Evolutionary conservation across 2,113 vertebrate species (phyloP), one percentile per base, ranked within the genome.

Genomic region (Forbesichthys agassizii): DNA sequence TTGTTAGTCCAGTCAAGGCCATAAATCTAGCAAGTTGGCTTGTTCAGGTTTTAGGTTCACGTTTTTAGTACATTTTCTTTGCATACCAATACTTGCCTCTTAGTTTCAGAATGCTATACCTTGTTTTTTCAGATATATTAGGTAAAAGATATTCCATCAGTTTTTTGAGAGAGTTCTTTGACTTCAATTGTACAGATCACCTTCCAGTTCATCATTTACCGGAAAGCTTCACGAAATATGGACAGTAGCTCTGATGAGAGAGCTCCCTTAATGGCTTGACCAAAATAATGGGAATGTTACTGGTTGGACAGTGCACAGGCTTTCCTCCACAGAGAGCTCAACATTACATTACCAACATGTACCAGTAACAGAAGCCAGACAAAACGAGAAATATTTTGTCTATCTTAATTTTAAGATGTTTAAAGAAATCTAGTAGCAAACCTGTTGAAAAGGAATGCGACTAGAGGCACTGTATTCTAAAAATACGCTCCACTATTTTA

Each of bases 131-230:
- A 12, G 48, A 10, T 49, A 9, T 12, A 12, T 49, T 20, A 20
- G 20, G 11, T 3, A 51, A 11, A 8, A 11, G 0, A 5, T 64
- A 1, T 55, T 7, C 3, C 14, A 12, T 11, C 36, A 14, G 18
- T 5, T 16, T 54, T 64, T 20, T 47, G 49, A 33, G 11, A 16
- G 1, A 16, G 33, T 74, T 84, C 85, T 84, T 91, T 87, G 71
- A 92, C 73, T 0, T 13, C 2, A 36, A 7, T 13, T 27, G 3
- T 56, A 80, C 88, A 94, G 93, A 94, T 94, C 48, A 88, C 90
- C 8, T 0, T 90, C 12, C 93, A 94, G 88, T 94, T 93, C 65
- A 0, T 93, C 0, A 83, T 82, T 0, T 94, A 94, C 74, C 86
- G 84, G 5, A 86, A 79, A 3, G 1, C 78, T 52, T 33, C 48